A percentile compares a stretch with the other conserved stretches of the same genome.
These are phyloP conservation scores for Pecten maximus DNA, from an alignment of 2,888 invertebrate genomes.

Conservation along the genomic window DNA sequence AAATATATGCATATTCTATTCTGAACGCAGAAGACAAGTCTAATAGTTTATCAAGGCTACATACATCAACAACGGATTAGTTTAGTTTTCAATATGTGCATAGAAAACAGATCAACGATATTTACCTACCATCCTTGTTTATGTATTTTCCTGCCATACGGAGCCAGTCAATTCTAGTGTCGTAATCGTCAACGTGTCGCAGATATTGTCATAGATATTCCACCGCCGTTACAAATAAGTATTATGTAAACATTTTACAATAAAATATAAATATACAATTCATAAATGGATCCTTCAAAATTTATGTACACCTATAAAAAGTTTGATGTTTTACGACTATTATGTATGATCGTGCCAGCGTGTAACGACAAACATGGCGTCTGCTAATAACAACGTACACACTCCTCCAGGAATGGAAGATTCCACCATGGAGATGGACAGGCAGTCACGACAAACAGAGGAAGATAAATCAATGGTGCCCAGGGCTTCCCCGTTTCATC, in stretches of 20 bases:
- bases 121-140: not conserved
- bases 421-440: not conserved
- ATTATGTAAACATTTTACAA: not conserved
- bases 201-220: not conserved
- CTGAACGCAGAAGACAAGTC: not conserved
- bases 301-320: not conserved
- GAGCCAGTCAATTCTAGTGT: not conserved
- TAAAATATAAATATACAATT: not conserved
- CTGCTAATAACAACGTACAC: conserved; percentile 37
- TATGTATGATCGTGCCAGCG: conserved; percentile 49
- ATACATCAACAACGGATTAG: not conserved
- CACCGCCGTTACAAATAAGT: not conserved
- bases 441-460: not conserved
- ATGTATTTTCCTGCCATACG: not conserved
- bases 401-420: not conserved
- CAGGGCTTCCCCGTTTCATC: not conserved
- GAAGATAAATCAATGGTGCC: not conserved
- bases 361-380: conserved; percentile 57
- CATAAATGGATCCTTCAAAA: not conserved
- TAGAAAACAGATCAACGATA: not conserved
- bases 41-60: not conserved
- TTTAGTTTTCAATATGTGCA: not conserved
- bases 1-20: not conserved
- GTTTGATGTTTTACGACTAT: not conserved
- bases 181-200: conserved; percentile 32